These are phyloP conservation scores for Plutella xylostella DNA, from an alignment of 2,888 invertebrate species.

Conservation along the genomic window DNA sequence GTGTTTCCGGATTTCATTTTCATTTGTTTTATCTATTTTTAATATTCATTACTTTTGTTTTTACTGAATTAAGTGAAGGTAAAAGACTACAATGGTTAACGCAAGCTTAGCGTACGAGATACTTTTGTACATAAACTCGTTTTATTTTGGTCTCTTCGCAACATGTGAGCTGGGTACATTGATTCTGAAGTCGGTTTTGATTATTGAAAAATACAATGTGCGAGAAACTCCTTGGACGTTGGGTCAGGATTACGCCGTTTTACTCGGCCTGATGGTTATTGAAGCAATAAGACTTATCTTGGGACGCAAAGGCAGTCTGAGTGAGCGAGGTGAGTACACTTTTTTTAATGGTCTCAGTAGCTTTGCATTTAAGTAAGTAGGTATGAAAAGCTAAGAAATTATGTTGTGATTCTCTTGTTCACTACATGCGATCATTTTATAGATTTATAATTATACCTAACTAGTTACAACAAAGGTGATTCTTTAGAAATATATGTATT, in stretches of 20 bases:
- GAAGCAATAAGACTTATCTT: constrained; percentile 86
- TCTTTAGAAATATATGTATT: too few relatives aligned
- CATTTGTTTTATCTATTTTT: not conserved
- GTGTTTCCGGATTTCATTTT: too few relatives aligned
- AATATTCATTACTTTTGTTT: not conserved
- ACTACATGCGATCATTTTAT: too few relatives aligned
- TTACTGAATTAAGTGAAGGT: too few relatives aligned
- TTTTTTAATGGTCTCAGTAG: not conserved
- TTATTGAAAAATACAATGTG: constrained; percentile 65
- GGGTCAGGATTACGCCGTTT: constrained; percentile 81
- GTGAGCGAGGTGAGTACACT: constrained; percentile 72
- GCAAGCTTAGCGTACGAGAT: constrained; percentile 87
- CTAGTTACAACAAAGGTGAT: too few relatives aligned
- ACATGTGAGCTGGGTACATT: constrained; percentile 84
- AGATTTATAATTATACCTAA: too few relatives aligned
- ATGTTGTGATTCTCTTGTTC: too few relatives aligned
- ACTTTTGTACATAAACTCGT: constrained; percentile 86
- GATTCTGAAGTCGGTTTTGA: constrained; percentile 80
- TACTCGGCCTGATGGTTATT: constrained; percentile 80
- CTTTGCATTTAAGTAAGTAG: too few relatives aligned
- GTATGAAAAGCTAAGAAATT: too few relatives aligned
- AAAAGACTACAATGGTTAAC: constrained; percentile 1
- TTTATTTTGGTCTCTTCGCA: constrained; percentile 89
- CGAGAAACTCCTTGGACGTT: constrained; percentile 78
- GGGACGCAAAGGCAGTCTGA: constrained; percentile 89